Base-by-base conservation (phyloP, 2,113 vertebrate species). In the Pomatorhinus ruficollis region DNA sequence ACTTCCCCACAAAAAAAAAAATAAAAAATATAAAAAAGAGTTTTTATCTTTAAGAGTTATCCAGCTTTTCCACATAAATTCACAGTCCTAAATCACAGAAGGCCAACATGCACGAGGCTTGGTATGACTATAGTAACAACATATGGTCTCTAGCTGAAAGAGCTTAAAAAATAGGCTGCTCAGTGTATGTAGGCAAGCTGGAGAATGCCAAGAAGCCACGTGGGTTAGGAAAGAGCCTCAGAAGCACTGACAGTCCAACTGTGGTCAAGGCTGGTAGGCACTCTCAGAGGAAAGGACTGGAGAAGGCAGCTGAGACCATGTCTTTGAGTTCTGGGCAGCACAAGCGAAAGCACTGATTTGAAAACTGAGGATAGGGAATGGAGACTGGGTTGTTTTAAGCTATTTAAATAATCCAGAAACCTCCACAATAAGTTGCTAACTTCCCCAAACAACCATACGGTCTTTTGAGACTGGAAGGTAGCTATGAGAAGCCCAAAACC, bases 11-110 rank as follows among this genome's bases (percentile, higher is more conserved):
- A 17, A 31, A 31, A 23, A 81, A 40, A 65, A 59, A 59, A 35
- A 19, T n/a, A n/a, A n/a, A n/a, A n/a, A n/a, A n/a, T n/a, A n/a
- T n/a, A 83, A 64, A 45, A 33, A 20, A 3, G 6, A 37, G 49
- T 3, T 82, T 53, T 84, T 90, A 61, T 72, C 71, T 90, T 68
- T 72, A 76, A 75, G 75, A 83, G 42, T 83, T 90, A 92, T 35
- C 83, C 90, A 92, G 54, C 54, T 92, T 86, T 88, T 90, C 50
- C 71, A 89, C 56, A 92, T 56, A 94, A 95, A 95, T 95, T 94
- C 65, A 85, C 56, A 81, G 89, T 90, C 80, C 69, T 90, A 93
- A 89, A 81, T 87, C 80, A 90, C 80, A 92, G 54, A 74, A 57
- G 47, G 60, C 71, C 83, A 74, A 45, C 18, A 45, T 10, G 50